Evolutionary conservation across 1,140 invertebrate genomes (phyloP), one percentile per base, ranked within the genome.

Genomic region (Agrypnia vestita): DNA sequence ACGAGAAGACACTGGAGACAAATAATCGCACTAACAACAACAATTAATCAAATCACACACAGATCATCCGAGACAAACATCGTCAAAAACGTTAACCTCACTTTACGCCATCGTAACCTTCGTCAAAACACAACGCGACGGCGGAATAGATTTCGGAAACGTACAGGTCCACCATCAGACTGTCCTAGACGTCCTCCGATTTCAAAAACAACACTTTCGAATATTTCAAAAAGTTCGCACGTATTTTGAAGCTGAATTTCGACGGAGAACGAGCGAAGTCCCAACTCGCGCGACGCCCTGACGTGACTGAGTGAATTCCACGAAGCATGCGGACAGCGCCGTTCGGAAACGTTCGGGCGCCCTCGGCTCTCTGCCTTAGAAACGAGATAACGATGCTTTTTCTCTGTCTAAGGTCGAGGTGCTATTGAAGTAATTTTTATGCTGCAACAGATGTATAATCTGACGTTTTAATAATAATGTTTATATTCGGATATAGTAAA

Each of bases 271-370:
- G 3, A 64, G 61, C 61, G 21, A 8, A 43, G 10, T 4, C 19
- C 61, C 21, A 64, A 19, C 61, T 64, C 35, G 1, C 21, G 25
- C 19, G 35, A 64, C 61, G 35, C 4, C 35, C 61, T 64, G 61
- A 64, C 61, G 25, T 43, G 61, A 64, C 61, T 64, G 61, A 64
- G 25, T 35, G 25, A 64, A 64, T 64, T 64, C 61, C 25, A 64
- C 61, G 61, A 64, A 64, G 3, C 61, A 64, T 64, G 9, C 25
- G 19, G 61, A 64, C 61, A 13, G 61, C 61, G 35, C 1, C 61
- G 61, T 43, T 64, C 61, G 61, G 61, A 35, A 12, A 7, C 25
- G 61, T 43, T 64, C 61, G 61, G 61, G 8, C 21, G 9, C 55
- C 17, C 1, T 59, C 61, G 35, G 61, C 13, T 21, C n/a, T 64